These are phyloP conservation scores for Cossypha polioptera DNA, from an alignment of 2,797 vertebrate species.

Conservation along the genomic window DNA sequence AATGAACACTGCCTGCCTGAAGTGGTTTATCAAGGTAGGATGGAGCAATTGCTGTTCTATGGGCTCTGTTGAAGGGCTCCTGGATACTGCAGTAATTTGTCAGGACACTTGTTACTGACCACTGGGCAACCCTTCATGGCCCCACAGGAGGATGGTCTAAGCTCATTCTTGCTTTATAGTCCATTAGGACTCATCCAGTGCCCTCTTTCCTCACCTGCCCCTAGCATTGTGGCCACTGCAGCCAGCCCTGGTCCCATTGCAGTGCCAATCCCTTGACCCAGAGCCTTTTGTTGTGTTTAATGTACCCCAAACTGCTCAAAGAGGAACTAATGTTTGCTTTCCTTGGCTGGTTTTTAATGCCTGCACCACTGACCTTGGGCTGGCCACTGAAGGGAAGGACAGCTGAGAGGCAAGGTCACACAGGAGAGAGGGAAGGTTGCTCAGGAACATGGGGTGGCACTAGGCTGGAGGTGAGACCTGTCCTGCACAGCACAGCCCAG, in stretches of 20 bases:
- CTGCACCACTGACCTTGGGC: slow-evolving; percentile 87
- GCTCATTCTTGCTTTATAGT: not conserved
- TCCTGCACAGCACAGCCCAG: not conserved
- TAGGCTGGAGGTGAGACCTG: not conserved
- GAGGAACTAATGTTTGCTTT: slow-evolving; percentile 70
- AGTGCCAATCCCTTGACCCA: not conserved
- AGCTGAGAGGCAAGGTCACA: slow-evolving; percentile 80
- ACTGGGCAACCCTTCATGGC: not conserved
- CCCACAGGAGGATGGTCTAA: not conserved
- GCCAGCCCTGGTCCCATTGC: not conserved
- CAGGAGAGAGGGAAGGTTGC: slow-evolving; percentile 79
- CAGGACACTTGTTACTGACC: not conserved
- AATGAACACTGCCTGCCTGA: not conserved
- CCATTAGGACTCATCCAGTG: not conserved
- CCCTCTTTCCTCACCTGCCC: rapidly evolving
- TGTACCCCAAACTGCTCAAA: not conserved
- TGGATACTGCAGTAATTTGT: not conserved
- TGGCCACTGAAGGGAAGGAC: slow-evolving; percentile 81
- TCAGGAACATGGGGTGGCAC: slow-evolving; percentile 74
- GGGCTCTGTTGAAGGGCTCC: not conserved
- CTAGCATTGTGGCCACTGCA: rapidly evolving
- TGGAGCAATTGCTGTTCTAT: not conserved
- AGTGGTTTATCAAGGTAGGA: not conserved
- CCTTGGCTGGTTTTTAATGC: slow-evolving; percentile 70
- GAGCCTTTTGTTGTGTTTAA: not conserved